A percentile compares a stretch with the other conserved stretches of the same genome.
phyloP scores from a whole-genome alignment of 2,888 invertebrate genomes.

The Neuroscelio doddi region DNA sequence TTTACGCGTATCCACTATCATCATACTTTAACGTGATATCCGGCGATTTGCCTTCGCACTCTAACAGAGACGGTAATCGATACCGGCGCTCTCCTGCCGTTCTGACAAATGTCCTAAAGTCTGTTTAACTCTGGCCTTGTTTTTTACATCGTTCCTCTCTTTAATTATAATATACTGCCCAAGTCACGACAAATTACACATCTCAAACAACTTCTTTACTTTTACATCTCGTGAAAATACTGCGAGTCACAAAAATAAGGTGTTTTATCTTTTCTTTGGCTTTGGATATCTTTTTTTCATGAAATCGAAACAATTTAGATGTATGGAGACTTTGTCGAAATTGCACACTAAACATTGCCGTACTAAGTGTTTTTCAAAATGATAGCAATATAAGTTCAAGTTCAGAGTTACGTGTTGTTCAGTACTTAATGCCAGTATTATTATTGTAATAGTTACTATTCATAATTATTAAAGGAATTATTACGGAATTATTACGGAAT shows the following conservation, averaged over 20 bases:
- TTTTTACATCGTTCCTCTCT: constrained; percentile 32
- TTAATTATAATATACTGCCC: constrained; percentile 41
- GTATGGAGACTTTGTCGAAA: too few species aligned
- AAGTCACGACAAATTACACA: constrained; percentile 40
- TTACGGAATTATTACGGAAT: too few species aligned
- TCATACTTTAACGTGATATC: constrained; percentile 69
- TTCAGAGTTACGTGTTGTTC: too few species aligned
- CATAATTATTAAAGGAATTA: too few species aligned
- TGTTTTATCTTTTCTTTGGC: too few species aligned
- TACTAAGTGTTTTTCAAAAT: too few species aligned
- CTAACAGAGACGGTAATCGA: constrained; percentile 61
- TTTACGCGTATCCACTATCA: constrained; percentile 66
- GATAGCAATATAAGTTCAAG: too few species aligned
- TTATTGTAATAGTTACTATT: too few species aligned
- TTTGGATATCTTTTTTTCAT: too few species aligned
- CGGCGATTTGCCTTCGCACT: constrained; percentile 62
- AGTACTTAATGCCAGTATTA: too few species aligned
- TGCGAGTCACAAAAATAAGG: constrained; percentile 57
- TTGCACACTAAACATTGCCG: too few species aligned
- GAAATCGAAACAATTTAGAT: too few species aligned
- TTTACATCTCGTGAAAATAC: constrained; percentile 33
- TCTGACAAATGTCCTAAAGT: constrained; percentile 50
- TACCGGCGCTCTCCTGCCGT: constrained; percentile 55
- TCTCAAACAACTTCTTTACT: constrained; percentile 36
- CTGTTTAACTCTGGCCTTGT: constrained; percentile 44